Base-by-base conservation (phyloP, 2,888 invertebrate genomes). In the Mythimna vitellina region DNA sequence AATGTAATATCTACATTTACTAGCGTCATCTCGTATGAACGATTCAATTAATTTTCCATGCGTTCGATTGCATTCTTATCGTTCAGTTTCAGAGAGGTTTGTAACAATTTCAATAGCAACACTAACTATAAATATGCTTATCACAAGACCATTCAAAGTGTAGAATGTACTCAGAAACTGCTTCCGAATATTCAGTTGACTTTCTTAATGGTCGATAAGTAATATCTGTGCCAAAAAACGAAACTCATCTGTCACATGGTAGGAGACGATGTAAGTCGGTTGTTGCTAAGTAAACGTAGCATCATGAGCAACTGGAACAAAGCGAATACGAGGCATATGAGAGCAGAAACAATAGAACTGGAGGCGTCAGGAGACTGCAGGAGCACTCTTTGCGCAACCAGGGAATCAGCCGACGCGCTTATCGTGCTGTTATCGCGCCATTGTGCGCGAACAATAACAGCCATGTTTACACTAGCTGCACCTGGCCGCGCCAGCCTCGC, bases 381-480 rank as follows among this genome's bases (percentile, higher is more conserved):
- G 17, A 42, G 22, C 14, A 32, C 0, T 64, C n/a, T 51, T 8
- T 8, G n/a, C 1, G 14, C 54, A 7, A 10, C 17, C 38, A 17
- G 22, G 38, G 22, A 14, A 22, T 2, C 8, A 38, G 38, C 38
- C 38, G 60, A 10, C 10, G 3, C 9, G 56, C 64, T 87, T 89
- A 89, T 88, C 88, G 85, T 75, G 53, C 66, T 77, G 80, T 83
- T 88, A 88, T 88, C 88, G 70, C 38, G 25, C 88, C 83, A 89
- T 89, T 89, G 89, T 89, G 73, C 66, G 63, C 65, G 65, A 65
- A 84, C 86, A 85, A 88, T 86, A 86, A 83, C 83, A 86, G 64
- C 62, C n/a, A 51, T 86, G 84, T 88, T 88, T 88, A 87, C 81
- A 81, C 38, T 74, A 25, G 65, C 54, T 35, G 69, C 85, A 85